A percentile compares a stretch with the other conserved stretches of the same genome.
These are phyloP conservation scores for Mastomys coucha DNA, from an alignment of 2,113 vertebrate genomes.

Conservation along the genomic window DNA sequence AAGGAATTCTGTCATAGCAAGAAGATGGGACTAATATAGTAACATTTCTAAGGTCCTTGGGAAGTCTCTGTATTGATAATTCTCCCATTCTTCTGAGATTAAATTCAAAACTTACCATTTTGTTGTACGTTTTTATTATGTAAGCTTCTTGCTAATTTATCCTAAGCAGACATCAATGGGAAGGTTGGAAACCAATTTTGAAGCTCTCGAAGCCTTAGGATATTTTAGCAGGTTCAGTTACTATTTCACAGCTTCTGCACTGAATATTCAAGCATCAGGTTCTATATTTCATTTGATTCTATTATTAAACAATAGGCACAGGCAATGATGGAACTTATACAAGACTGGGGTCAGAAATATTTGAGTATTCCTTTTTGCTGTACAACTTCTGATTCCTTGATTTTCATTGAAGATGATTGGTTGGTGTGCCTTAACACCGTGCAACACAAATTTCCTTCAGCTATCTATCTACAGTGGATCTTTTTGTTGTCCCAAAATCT, in stretches of 20 bases:
- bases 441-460: neutral
- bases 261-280: neutral
- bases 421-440: neutral
- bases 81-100: neutral
- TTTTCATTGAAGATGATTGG: neutral
- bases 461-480: neutral
- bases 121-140: neutral
- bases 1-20: neutral
- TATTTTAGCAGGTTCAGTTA: neutral
- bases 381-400: neutral
- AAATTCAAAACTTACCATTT: constrained; percentile 16
- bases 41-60: neutral
- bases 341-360: neutral
- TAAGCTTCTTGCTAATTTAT: neutral
- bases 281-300: neutral
- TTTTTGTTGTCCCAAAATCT: neutral
- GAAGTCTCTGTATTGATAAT: neutral
- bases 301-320: neutral
- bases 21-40: neutral
- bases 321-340: too few species aligned
- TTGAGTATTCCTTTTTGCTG: neutral
- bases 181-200: neutral
- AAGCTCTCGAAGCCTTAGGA: neutral
- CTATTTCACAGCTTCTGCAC: neutral
- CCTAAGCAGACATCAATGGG: neutral